These are phyloP conservation scores for Seriola dumerili DNA, from an alignment of 2,113 vertebrate genomes.

Conservation along the genomic window DNA sequence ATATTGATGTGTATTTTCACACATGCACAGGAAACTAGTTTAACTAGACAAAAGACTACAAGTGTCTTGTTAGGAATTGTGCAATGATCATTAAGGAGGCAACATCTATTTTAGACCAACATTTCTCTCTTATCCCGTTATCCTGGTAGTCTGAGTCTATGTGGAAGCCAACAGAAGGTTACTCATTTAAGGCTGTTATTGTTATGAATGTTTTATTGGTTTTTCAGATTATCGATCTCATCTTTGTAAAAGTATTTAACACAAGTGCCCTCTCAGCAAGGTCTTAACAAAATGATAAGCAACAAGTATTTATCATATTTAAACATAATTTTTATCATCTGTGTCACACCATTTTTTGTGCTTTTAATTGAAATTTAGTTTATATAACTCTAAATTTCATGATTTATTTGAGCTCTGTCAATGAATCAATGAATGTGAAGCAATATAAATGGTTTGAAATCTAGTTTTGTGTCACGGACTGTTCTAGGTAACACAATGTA, in stretches of 20 bases:
- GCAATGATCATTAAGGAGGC: not conserved
- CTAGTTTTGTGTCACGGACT: not conserved
- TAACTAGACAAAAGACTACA: not conserved
- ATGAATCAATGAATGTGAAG: not conserved
- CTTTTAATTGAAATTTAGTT: not conserved
- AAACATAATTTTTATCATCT: not conserved
- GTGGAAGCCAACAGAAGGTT: not conserved
- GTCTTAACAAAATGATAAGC: not conserved
- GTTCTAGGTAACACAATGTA: not conserved
- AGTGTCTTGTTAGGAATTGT: not conserved
- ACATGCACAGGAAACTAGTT: not conserved
- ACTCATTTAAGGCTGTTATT: not conserved
- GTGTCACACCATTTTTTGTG: not conserved
- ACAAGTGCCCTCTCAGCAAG: not conserved
- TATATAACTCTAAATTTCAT: not conserved
- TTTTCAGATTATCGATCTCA: not conserved
- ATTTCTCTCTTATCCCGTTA: not conserved
- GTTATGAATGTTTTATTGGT: too few relatives aligned
- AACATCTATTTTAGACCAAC: not conserved
- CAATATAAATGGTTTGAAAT: not conserved
- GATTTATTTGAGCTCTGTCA: not conserved
- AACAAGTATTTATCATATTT: not conserved
- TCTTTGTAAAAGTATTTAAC: not conserved
- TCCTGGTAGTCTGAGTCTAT: not conserved
- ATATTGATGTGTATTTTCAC: slow-evolving; percentile 59